Conservation (phyloP, 2,797 vertebrate genomes). For the Dicrostonyx torquatus region DNA sequence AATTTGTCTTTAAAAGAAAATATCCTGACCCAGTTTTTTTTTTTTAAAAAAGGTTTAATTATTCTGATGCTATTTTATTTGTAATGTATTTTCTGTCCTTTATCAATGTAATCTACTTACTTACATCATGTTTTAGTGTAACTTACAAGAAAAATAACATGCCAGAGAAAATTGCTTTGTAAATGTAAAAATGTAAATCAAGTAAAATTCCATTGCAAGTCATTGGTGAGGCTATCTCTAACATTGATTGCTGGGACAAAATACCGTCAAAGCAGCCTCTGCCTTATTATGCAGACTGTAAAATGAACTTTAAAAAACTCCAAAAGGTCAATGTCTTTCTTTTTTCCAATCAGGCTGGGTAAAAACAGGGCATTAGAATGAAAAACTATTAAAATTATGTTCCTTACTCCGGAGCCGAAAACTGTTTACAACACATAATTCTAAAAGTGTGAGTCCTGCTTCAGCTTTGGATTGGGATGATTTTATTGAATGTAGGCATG, state of each 20-base stretch:
- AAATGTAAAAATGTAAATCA: conserved; percentile 79
- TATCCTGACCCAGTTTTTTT: conserved; percentile 25
- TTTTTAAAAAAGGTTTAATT: conserved; percentile 17
- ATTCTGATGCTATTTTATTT: conserved; percentile 62
- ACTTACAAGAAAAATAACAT: conserved; percentile 74
- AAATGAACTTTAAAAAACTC: conserved; percentile 53
- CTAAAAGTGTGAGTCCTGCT: neutral
- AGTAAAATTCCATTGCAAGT: conserved; percentile 68
- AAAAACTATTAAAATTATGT: conserved; percentile 57
- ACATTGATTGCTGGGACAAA: conserved; percentile 73
- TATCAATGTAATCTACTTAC: conserved; percentile 66
- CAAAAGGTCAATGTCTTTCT: conserved; percentile 72
- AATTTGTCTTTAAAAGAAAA: neutral
- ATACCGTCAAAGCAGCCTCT: conserved; percentile 60
- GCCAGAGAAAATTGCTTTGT: conserved; percentile 72
- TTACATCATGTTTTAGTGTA: conserved; percentile 69
- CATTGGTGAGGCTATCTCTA: conserved; percentile 65
- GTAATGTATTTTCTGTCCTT: conserved; percentile 42
- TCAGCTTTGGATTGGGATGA: neutral
- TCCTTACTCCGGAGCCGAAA: conserved; percentile 40
- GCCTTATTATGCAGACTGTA: conserved; percentile 75
- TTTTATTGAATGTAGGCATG: neutral
- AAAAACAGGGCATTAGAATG: conserved; percentile 67
- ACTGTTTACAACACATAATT: conserved; percentile 39
- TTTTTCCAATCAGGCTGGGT: conserved; percentile 57